Evolutionary conservation across 2,113 vertebrate species (phyloP), one percentile per base, ranked within the genome.

Genomic region (Eurystomus gularis): DNA sequence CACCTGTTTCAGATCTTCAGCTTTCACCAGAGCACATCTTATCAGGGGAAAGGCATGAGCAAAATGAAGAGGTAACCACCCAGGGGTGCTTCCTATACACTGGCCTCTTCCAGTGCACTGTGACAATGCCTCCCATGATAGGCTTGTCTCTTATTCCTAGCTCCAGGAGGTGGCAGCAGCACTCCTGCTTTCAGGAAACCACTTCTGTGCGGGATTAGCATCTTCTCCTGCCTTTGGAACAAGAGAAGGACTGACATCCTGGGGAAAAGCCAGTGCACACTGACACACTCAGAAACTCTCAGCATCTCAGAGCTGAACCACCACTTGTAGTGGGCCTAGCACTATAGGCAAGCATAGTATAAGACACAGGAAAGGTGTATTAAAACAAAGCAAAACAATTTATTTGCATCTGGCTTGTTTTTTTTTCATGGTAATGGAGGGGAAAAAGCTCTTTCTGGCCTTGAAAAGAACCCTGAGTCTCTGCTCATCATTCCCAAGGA

Each of bases 131-230:
- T 88, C 37, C 33, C 17, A 5, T 2, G 8, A 68, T 20, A 49
- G 20, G 17, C 25, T 78, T 1, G 1, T 78, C 42, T 68, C 21
- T 66, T 54, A 29, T 57, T 49, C 37, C 55, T 23, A 24, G 37
- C n/a, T 93, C 93, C 95, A 94, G 66, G 80, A 94, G 91, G 91
- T 92, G 96, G 96, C 93, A 96, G 94, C 72, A 94, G 33, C 37
- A 66, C 8, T 29, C 55, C 72, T 83, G 40, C 44, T 51, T 81
- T 70, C 0, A 0, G 39, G 40, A 72, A 52, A 55, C 21, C 0
- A 0, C 24, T 60, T 13, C 26, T 13, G 23, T 4, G 21, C 14
- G 31, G 40, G 20, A 25, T 25, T 57, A n/a, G 6, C 46, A 52
- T 33, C 4, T 4, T 79, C 17, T 21, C 5, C 25, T 46, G 24